A percentile compares a stretch with the other conserved stretches of the same genome.
These are phyloP conservation scores for Phalloptychus januarius DNA, from an alignment of 2,797 vertebrate species.

Conservation along the genomic window DNA sequence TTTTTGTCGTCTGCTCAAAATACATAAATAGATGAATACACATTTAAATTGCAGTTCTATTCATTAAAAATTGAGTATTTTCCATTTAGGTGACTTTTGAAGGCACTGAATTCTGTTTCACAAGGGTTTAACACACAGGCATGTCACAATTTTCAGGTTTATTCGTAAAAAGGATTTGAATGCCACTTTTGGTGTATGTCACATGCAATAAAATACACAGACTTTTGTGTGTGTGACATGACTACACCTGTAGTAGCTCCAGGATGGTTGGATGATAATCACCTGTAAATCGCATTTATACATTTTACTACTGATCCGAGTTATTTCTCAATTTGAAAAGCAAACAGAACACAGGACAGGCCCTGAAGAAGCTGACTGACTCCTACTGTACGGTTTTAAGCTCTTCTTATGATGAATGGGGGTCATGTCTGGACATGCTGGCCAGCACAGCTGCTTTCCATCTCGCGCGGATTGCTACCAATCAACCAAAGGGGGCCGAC, in stretches of 20 bases:
- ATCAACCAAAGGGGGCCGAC: neutral
- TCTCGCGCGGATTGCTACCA: conserved; percentile 7
- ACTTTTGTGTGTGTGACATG: neutral
- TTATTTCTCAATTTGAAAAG: neutral
- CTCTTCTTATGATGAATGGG: neutral
- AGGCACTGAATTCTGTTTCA: neutral
- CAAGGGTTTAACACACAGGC: neutral
- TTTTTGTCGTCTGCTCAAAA: no score
- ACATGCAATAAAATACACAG: neutral
- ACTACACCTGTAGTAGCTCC: neutral
- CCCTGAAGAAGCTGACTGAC: neutral
- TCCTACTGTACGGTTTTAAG: neutral
- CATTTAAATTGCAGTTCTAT: no score
- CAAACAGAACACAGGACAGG: neutral
- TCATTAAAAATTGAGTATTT: neutral
- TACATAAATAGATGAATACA: no score
- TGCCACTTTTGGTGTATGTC: neutral
- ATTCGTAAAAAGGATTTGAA: neutral
- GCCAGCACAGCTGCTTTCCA: conserved; percentile 35
- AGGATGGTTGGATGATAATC: neutral
- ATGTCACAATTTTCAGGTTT: neutral
- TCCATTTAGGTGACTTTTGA: neutral
- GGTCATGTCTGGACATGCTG: conserved; percentile 56
- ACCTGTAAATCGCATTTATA: neutral
- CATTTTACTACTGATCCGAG: neutral